A percentile compares a stretch with the other conserved stretches of the same genome.
Conservation (phyloP, 2,888 invertebrate genomes). For the Sphinx pinastri region DNA sequence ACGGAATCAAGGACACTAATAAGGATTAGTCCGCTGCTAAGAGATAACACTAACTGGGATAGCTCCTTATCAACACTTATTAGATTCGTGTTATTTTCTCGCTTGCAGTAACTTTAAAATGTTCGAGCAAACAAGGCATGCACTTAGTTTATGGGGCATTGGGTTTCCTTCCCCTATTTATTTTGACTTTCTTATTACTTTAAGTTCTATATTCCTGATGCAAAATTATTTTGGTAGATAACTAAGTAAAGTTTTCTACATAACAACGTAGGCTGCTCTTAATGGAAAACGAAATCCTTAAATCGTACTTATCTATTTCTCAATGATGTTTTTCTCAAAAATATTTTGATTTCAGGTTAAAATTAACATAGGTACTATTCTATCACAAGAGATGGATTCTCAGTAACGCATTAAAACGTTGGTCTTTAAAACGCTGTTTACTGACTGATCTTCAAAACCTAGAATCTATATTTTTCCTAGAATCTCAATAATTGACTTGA, state of each 20-base stretch:
- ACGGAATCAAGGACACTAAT: neutral
- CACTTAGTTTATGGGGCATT: neutral
- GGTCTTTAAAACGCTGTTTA: no score
- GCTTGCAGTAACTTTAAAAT: neutral
- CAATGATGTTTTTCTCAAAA: neutral
- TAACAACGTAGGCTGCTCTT: no score
- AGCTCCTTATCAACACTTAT: conserved; percentile 16
- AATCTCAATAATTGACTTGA: no score
- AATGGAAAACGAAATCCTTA: no score
- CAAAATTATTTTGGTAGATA: no score
- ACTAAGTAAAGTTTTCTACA: no score
- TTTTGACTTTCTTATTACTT: neutral
- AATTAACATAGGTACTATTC: neutral
- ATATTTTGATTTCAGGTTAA: neutral
- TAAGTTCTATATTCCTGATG: no score
- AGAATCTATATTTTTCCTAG: no score
- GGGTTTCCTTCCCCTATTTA: neutral
- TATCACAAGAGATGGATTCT: no score
- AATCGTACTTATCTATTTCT: no score
- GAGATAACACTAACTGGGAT: conserved; percentile 10
- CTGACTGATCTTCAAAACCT: no score
- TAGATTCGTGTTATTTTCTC: neutral
- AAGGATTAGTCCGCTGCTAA: neutral
- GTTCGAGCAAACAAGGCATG: conserved; percentile 10
- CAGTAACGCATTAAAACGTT: no score